These are phyloP conservation scores for Podarcis cretensis DNA, from an alignment of 2,113 vertebrate genomes.

Conservation along the genomic window DNA sequence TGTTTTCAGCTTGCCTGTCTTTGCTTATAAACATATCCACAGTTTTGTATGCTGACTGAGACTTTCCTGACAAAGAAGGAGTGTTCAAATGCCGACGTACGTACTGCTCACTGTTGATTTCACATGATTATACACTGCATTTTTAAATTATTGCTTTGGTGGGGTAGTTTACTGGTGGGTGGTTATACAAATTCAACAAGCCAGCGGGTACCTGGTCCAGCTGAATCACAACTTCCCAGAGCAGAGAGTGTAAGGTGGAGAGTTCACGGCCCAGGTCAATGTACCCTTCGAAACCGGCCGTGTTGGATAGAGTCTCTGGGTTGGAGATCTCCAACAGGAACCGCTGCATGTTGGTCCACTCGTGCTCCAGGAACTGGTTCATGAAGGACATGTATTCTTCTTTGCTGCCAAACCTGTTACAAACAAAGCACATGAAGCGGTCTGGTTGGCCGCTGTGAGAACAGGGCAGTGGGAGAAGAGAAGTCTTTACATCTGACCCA, in stretches of 20 bases:
- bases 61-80: too few species aligned
- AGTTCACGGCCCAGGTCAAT: conserved; percentile 96
- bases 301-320: conserved; percentile 95
- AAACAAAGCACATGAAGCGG: accelerated
- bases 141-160: too few species aligned
- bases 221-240: conserved; percentile 91
- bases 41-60: too few species aligned
- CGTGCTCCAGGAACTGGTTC: conserved; percentile 97
- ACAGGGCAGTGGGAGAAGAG: too few species aligned
- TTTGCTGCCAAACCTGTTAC: conserved; percentile 92
- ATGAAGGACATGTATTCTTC: conserved; percentile 99
- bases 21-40: too few species aligned
- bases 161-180: too few species aligned
- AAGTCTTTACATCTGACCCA: too few species aligned
- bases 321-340: conserved; percentile 97
- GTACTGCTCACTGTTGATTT: too few species aligned
- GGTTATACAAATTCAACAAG: too few species aligned
- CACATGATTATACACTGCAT: too few species aligned
- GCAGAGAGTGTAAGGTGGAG: conserved; percentile 92
- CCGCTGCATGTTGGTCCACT: conserved; percentile 97
- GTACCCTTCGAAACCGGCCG: conserved; percentile 95
- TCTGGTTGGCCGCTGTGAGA: not conserved
- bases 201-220: conserved; percentile 88
- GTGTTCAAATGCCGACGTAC: too few species aligned
- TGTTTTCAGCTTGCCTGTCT: too few species aligned